phyloP scores from a whole-genome alignment of 2,797 vertebrate species.

The Hozukius guyotensis region DNA sequence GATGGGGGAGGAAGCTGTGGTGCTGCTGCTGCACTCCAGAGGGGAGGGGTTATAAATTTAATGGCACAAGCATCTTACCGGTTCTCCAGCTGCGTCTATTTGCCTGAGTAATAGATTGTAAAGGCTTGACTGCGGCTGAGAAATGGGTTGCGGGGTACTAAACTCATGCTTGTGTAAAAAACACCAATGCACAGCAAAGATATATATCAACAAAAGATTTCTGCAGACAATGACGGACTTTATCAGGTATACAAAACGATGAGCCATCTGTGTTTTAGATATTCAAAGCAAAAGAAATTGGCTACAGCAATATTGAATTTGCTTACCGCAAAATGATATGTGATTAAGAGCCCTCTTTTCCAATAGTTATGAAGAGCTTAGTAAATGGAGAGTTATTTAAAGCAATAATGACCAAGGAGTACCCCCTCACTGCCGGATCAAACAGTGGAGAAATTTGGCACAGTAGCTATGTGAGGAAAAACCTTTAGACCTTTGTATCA shows the following conservation, averaged over 20 bases:
- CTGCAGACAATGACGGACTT: not conserved
- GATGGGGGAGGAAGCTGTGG: constrained; percentile 44
- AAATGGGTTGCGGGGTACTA: constrained; percentile 11
- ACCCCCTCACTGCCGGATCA: constrained; percentile 14
- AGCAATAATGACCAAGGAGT: constrained; percentile 21
- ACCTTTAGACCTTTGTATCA: constrained; percentile 57
- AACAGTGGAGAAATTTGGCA: constrained; percentile 13
- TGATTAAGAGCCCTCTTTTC: constrained; percentile 12
- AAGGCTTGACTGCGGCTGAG: constrained; percentile 40
- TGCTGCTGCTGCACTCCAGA: constrained; percentile 30
- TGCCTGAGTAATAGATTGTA: constrained; percentile 53
- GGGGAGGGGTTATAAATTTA: constrained; percentile 70
- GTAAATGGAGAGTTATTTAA: constrained; percentile 35
- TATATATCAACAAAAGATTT: not conserved
- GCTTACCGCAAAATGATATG: constrained; percentile 26
- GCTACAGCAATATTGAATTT: constrained; percentile 11
- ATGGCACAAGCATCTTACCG: constrained; percentile 59
- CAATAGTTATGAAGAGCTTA: constrained; percentile 20
- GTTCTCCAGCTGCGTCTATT: constrained; percentile 56
- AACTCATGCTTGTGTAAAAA: constrained; percentile 11
- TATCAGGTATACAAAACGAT: not conserved
- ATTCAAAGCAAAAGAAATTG: constrained; percentile 6
- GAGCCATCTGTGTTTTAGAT: not conserved
- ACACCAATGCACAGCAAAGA: not conserved
- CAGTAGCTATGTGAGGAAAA: constrained; percentile 22